These are phyloP conservation scores for Drosophila nasuta DNA, from an alignment of 1,140 invertebrate species.

Conservation along the genomic window DNA sequence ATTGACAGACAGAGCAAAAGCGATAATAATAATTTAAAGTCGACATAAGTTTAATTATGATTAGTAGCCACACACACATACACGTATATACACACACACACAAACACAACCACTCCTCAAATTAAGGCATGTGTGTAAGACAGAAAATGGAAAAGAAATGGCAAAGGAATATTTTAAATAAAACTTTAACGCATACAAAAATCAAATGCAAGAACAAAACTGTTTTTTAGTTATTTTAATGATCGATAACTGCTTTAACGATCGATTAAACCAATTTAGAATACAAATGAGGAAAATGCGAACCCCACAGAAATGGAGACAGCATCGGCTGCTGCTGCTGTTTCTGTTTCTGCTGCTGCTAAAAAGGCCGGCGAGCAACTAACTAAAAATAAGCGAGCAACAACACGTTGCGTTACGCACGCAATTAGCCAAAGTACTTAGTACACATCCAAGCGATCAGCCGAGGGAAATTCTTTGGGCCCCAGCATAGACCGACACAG, in stretches of 20 bases:
- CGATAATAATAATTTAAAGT: conserved; percentile 75
- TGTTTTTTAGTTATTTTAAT: background rate
- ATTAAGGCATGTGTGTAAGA: conserved; percentile 25
- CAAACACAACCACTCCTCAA: conserved; percentile 9
- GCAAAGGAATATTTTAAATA: conserved; percentile 81
- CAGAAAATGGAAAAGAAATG: conserved; percentile 36
- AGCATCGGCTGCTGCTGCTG: background rate
- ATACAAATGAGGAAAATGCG: background rate
- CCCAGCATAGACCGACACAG: conserved; percentile 1
- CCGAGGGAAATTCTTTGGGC: conserved; percentile 43
- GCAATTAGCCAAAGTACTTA: conserved; percentile 74
- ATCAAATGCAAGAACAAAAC: conserved; percentile 26
- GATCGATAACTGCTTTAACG: background rate
- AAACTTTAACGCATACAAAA: conserved; percentile 75
- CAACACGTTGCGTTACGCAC: conserved; percentile 48
- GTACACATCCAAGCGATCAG: conserved; percentile 20
- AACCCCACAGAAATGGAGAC: background rate
- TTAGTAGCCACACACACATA: conserved; percentile 28
- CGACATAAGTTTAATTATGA: conserved; percentile 70
- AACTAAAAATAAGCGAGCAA: conserved; percentile 45
- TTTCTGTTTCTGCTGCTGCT: background rate
- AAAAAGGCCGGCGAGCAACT: conserved; percentile 15
- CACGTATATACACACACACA: conserved; percentile 16
- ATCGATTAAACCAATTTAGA: too few species aligned
- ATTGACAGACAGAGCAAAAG: conserved; percentile 54